A percentile compares a stretch with the other conserved stretches of the same genome.
phyloP scores from a whole-genome alignment of 2,797 vertebrate genomes.

The Phataginus tetradactyla region DNA sequence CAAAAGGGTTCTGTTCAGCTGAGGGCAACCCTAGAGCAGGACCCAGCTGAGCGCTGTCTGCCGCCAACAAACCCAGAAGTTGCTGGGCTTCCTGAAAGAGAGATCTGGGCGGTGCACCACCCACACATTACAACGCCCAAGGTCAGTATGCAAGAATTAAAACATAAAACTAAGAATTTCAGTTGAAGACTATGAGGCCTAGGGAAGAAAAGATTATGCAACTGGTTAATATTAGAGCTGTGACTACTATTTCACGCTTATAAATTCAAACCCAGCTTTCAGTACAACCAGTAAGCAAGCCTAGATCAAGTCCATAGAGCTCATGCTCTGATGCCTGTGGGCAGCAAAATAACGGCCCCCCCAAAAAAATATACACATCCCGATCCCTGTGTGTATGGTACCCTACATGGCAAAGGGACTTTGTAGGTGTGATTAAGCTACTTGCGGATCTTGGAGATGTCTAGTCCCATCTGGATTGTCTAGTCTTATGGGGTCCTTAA shows the following conservation, averaged over 20 bases:
- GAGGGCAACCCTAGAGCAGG: background rate
- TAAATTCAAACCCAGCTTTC: background rate
- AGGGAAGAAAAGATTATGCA: background rate
- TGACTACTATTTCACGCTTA: background rate
- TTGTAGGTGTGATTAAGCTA: no score
- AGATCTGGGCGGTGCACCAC: background rate
- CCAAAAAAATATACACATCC: background rate
- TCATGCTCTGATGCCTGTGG: background rate
- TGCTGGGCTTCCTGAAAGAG: background rate
- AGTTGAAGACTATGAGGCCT: background rate
- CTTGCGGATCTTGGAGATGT: background rate
- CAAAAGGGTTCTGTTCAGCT: background rate
- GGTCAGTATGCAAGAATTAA: background rate
- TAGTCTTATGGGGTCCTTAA: no score
- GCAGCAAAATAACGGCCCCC: background rate
- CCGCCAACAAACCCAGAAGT: background rate
- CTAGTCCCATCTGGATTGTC: background rate
- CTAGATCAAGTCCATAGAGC: background rate
- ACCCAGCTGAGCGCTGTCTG: background rate
- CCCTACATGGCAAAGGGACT: background rate
- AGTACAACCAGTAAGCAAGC: background rate
- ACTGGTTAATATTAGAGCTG: background rate
- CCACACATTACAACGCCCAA: background rate
- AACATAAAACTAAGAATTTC: background rate
- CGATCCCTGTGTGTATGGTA: background rate